Conservation (phyloP, 1,140 invertebrate genomes). For the Neodiprion virginianus region DNA sequence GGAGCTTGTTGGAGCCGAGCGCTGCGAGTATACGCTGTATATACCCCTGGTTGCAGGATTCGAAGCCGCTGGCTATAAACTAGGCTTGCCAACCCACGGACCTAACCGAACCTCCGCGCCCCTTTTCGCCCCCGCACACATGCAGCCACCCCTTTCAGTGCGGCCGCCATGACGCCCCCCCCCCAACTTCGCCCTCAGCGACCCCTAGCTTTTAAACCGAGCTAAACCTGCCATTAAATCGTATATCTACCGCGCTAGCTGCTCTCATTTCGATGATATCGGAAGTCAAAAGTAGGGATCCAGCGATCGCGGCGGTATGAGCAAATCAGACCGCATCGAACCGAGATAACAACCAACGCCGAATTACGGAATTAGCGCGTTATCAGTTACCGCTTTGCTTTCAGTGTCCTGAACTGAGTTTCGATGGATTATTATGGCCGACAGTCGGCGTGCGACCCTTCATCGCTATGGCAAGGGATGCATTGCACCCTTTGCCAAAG, state of each 20-base stretch:
- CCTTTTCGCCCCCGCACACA: slow-evolving; percentile 30
- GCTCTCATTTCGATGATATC: slow-evolving; percentile 2
- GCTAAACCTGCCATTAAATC: slow-evolving; percentile 28
- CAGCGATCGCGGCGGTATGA: neutral
- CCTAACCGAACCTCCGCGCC: slow-evolving; percentile 44
- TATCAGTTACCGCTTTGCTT: neutral
- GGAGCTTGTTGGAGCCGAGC: slow-evolving; percentile 38
- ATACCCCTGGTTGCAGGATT: slow-evolving; percentile 45
- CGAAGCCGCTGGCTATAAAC: slow-evolving; percentile 50
- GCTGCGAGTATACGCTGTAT: slow-evolving; percentile 25
- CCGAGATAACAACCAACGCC: neutral
- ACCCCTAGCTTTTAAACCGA: slow-evolving; percentile 39
- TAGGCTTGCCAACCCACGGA: slow-evolving; percentile 49
- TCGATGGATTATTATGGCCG: neutral
- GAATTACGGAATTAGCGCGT: slow-evolving; percentile 5
- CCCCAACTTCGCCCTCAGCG: slow-evolving; percentile 7
- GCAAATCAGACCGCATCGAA: slow-evolving; percentile 1
- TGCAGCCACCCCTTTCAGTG: slow-evolving; percentile 19
- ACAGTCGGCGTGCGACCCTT: neutral
- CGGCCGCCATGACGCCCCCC: slow-evolving; percentile 14
- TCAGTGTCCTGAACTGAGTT: neutral
- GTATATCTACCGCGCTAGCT: neutral
- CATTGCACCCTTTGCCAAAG: neutral
- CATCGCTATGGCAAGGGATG: neutral
- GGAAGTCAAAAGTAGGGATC: slow-evolving; percentile 7